Percentiles rank a stretch among this genome's conserved stretches.
These are phyloP conservation scores for Mallotus villosus DNA, from an alignment of 2,797 vertebrate genomes.

Conservation along the genomic window DNA sequence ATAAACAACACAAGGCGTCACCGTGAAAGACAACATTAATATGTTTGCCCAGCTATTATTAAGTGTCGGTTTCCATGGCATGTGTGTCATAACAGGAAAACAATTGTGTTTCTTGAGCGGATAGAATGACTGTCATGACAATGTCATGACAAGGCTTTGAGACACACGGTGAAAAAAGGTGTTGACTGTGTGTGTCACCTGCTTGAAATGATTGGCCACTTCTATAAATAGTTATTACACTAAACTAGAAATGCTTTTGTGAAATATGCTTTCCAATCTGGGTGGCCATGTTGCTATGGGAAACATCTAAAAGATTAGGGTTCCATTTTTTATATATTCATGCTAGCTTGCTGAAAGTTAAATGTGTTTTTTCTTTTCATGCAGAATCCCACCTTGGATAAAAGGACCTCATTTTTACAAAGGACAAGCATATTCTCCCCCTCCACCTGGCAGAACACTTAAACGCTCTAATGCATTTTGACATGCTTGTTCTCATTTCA, in stretches of 20 bases:
- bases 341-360: not conserved
- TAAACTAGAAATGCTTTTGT: too few relatives aligned
- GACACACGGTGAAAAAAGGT: not conserved
- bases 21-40: not conserved
- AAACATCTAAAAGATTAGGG: not conserved
- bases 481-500: not conserved
- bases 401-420: slow-evolving; percentile 6
- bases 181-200: not conserved
- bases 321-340: not conserved
- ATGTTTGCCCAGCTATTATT: not conserved
- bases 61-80: not conserved
- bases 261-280: too few relatives aligned
- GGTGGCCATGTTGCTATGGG: not conserved
- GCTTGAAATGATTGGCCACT: too few relatives aligned
- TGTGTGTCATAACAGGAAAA: not conserved
- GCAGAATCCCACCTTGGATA: slow-evolving; percentile 38
- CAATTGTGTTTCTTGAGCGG: not conserved
- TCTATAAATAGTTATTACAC: too few relatives aligned
- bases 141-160: not conserved
- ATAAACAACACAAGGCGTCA: too few relatives aligned
- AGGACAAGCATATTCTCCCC: not conserved
- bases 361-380: not conserved
- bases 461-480: not conserved
- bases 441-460: not conserved
- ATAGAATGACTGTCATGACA: not conserved